Evolutionary conservation across 2,797 vertebrate genomes (phyloP).

Genomic region (Dryobates pubescens): DNA sequence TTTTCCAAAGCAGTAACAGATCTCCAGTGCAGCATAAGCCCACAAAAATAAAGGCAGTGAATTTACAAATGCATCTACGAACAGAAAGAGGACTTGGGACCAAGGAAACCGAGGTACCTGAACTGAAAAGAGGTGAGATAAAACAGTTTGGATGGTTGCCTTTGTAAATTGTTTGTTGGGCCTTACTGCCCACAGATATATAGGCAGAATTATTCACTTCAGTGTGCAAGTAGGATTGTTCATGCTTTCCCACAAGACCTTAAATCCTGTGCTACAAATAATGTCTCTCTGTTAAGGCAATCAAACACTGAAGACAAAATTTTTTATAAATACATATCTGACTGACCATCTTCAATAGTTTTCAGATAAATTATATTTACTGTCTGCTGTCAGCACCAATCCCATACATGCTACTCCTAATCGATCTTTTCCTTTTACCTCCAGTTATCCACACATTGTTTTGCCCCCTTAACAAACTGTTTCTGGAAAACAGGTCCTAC

Average conservation of each 20-base stretch:
- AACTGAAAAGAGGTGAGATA: neutral
- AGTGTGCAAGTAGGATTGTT: neutral
- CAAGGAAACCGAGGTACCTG: neutral
- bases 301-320: neutral
- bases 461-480: neutral
- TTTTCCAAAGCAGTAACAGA: neutral
- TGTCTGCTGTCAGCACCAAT: neutral
- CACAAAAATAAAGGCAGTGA: neutral
- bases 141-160: neutral
- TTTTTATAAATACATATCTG: neutral
- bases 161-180: neutral
- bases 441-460: neutral
- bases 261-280: neutral
- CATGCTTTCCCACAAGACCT: neutral
- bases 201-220: neutral
- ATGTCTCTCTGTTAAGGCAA: neutral
- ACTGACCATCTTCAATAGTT: neutral
- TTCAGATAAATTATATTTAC: constrained; percentile 17
- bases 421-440: constrained; percentile 14
- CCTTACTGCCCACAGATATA: neutral
- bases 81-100: neutral
- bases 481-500: neutral
- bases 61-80: neutral
- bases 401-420: neutral
- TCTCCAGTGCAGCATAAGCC: neutral